These are phyloP conservation scores for Ectropis grisescens DNA, from an alignment of 1,140 invertebrate species.

Conservation along the genomic window DNA sequence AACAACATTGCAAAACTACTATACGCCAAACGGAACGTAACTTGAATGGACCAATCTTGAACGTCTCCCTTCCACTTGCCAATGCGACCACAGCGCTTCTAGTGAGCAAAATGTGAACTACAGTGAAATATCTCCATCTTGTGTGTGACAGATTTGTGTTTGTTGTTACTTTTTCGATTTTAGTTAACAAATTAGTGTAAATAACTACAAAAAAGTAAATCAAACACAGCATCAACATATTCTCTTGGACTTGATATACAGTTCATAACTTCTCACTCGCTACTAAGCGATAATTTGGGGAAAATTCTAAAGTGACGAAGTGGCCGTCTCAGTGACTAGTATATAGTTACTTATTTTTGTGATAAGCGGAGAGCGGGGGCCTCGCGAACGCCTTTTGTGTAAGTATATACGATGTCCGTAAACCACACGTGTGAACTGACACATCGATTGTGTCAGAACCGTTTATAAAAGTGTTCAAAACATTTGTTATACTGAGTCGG, in stretches of 20 bases:
- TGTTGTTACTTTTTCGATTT: conserved; percentile 66
- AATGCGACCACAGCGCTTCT: conserved; percentile 34
- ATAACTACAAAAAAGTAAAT: conserved; percentile 38
- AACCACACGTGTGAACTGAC: conserved; percentile 24
- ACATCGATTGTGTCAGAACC: conserved; percentile 41
- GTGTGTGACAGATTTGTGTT: conserved; percentile 70
- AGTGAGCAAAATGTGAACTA: conserved; percentile 50
- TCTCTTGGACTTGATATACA: too few relatives aligned
- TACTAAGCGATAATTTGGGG: conserved; percentile 15
- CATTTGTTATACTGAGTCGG: conserved; percentile 35
- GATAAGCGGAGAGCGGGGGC: conserved; percentile 66
- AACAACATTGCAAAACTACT: too few relatives aligned
- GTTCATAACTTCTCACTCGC: too few relatives aligned
- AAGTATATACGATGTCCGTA: conserved; percentile 44
- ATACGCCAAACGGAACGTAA: conserved; percentile 38
- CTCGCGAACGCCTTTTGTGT: conserved; percentile 58
- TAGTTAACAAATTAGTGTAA: conserved; percentile 44
- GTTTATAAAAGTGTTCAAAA: conserved; percentile 54
- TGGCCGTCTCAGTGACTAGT: conserved; percentile 63
- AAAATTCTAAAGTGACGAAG: conserved; percentile 62
- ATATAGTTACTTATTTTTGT: conserved; percentile 71
- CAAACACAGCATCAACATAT: conserved; percentile 18
- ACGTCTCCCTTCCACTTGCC: conserved; percentile 27
- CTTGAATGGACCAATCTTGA: conserved; percentile 33
- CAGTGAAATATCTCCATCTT: conserved; percentile 68